Conservation (phyloP, 2,888 invertebrate species). For the Drosophila subsilvestris region DNA sequence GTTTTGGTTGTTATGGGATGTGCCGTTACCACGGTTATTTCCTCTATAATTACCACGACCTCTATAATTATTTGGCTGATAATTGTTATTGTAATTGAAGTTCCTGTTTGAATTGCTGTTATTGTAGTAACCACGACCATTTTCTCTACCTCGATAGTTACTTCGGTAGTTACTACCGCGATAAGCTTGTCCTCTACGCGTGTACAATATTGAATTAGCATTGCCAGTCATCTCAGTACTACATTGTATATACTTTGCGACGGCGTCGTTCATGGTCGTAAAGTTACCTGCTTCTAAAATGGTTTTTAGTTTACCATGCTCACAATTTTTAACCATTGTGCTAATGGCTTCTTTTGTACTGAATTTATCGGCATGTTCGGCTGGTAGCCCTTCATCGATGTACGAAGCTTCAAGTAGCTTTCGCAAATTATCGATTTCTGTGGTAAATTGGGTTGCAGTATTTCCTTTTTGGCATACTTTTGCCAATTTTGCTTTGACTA, state of each 20-base stretch:
- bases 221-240: slow-evolving; percentile 5
- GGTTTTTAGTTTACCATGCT: not conserved
- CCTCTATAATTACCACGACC: slow-evolving; percentile 1
- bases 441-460: not conserved
- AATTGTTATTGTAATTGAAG: too few relatives aligned
- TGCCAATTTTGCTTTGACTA: not conserved
- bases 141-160: not conserved
- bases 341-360: not conserved
- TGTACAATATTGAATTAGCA: not conserved
- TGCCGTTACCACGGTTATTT: not conserved
- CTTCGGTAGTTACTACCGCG: not conserved
- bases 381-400: not conserved
- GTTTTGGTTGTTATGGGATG: not conserved
- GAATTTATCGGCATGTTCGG: not conserved
- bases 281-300: slow-evolving; percentile 5
- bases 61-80: not conserved
- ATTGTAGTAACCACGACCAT: not conserved
- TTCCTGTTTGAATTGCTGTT: not conserved
- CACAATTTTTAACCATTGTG: not conserved
- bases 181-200: not conserved
- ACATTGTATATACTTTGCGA: slow-evolving; percentile 16
- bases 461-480: not conserved
- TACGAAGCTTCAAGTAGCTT: slow-evolving; percentile 11
- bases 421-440: slow-evolving; percentile 4
- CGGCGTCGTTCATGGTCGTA: not conserved